These are phyloP conservation scores for Fragum whitleyi DNA, from an alignment of 2,888 invertebrate genomes.

Conservation along the genomic window DNA sequence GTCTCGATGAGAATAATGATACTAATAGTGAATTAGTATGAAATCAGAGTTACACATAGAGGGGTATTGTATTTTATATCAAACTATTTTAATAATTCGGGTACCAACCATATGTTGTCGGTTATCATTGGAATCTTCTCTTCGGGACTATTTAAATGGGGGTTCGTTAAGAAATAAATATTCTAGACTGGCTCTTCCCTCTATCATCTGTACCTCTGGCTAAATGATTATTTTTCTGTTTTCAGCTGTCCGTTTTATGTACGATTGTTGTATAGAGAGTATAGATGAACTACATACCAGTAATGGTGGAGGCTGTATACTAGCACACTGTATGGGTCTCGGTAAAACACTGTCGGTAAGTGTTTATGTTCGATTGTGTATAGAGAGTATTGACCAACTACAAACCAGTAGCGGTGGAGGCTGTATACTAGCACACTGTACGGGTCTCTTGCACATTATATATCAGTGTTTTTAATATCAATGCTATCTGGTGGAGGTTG, in stretches of 20 bases:
- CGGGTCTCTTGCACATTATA: slow-evolving; percentile 95
- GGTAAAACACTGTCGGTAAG: slow-evolving; percentile 95
- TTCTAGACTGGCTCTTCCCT: too few relatives aligned
- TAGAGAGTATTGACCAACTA: slow-evolving; percentile 92
- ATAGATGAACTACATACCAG: slow-evolving; percentile 90
- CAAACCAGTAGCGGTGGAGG: slow-evolving; percentile 92
- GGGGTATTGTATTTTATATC: too few relatives aligned
- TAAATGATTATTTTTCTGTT: slow-evolving; percentile 17
- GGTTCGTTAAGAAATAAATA: too few relatives aligned
- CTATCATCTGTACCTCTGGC: too few relatives aligned
- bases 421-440: slow-evolving; percentile 98
- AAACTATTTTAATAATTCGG: too few relatives aligned
- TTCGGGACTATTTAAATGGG: too few relatives aligned
- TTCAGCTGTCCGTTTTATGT: slow-evolving; percentile 96
- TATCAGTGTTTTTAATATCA: not conserved
- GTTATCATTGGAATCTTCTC: too few relatives aligned
- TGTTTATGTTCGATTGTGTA: slow-evolving; percentile 96
- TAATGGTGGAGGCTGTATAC: slow-evolving; percentile 94
- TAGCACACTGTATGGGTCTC: slow-evolving; percentile 99
- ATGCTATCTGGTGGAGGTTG: too few relatives aligned
- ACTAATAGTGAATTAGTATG: not conserved
- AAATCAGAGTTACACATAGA: too few relatives aligned
- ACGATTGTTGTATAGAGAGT: slow-evolving; percentile 96
- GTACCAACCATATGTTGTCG: too few relatives aligned
- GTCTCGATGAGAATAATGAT: not conserved